Conservation (phyloP, 1,140 invertebrate species). For the Monomorium pharaonis region DNA sequence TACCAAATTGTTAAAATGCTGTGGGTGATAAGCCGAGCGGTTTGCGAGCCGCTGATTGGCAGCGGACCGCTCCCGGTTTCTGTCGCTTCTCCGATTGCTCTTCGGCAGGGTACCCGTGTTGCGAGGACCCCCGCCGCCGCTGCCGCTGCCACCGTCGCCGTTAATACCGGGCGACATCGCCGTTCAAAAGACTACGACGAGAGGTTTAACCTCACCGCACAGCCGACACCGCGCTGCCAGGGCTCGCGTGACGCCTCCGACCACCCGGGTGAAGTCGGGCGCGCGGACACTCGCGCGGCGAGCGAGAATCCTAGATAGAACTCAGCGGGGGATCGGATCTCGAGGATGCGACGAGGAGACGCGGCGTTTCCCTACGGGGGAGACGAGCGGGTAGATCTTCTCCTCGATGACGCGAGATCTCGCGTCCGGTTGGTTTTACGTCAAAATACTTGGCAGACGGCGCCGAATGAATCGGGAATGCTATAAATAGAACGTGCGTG, state of each 20-base stretch:
- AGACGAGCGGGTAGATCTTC: too few species aligned
- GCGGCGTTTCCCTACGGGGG: too few species aligned
- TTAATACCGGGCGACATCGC: slow-evolving; percentile 80
- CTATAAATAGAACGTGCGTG: slow-evolving; percentile 69
- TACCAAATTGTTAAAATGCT: slow-evolving; percentile 82
- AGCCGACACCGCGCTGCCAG: background rate
- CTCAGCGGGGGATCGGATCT: too few species aligned
- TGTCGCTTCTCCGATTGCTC: slow-evolving; percentile 79
- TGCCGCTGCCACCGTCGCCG: slow-evolving; percentile 77
- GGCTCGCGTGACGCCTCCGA: background rate
- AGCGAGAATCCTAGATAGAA: too few species aligned
- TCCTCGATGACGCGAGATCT: slow-evolving; percentile 33
- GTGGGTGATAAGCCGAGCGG: slow-evolving; percentile 60
- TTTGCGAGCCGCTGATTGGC: slow-evolving; percentile 72
- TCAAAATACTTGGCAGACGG: slow-evolving; percentile 71
- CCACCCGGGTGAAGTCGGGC: background rate
- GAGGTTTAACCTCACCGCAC: slow-evolving; percentile 10
- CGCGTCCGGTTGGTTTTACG: slow-evolving; percentile 63
- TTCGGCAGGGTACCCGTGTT: slow-evolving; percentile 81
- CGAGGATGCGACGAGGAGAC: background rate
- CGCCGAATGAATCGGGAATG: slow-evolving; percentile 34
- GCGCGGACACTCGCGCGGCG: background rate
- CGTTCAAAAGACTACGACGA: background rate
- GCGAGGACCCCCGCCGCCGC: slow-evolving; percentile 72
- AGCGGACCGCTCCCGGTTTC: slow-evolving; percentile 75